Percentiles rank a stretch among this genome's conserved stretches.
These are phyloP conservation scores for Myotis pilosus DNA, from an alignment of 2,797 vertebrate species.

Conservation along the genomic window DNA sequence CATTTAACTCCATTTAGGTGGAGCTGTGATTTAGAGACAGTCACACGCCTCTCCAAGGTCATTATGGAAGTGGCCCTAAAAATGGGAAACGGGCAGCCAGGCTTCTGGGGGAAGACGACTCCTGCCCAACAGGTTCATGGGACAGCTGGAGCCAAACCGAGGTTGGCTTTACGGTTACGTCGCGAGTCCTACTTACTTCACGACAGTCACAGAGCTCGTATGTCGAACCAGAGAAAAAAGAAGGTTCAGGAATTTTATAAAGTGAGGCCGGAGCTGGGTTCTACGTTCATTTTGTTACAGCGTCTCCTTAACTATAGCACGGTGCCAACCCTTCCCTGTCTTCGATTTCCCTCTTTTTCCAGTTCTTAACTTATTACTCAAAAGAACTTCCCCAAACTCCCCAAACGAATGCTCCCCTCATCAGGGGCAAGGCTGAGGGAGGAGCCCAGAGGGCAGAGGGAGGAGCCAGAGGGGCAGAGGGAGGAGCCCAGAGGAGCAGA, in stretches of 20 bases:
- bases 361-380: too few relatives aligned
- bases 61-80: background rate
- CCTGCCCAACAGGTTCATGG: background rate
- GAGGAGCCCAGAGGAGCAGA: background rate
- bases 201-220: accelerated
- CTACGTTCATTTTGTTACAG: background rate
- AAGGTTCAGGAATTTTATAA: accelerated
- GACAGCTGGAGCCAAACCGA: too few relatives aligned
- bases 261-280: background rate
- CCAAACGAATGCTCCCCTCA: accelerated
- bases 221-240: accelerated
- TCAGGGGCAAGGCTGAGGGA: background rate
- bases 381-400: background rate
- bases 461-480: too few relatives aligned
- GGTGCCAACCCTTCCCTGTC: accelerated
- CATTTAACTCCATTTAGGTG: background rate
- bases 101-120: background rate
- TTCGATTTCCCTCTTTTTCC: background rate
- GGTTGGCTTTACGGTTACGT: accelerated
- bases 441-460: too few relatives aligned
- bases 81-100: background rate
- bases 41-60: background rate
- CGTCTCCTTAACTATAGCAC: background rate
- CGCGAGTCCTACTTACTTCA: background rate
- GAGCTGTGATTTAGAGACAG: background rate